phyloP scores from a whole-genome alignment of 2,113 vertebrate species.

The Camelus bactrianus region DNA sequence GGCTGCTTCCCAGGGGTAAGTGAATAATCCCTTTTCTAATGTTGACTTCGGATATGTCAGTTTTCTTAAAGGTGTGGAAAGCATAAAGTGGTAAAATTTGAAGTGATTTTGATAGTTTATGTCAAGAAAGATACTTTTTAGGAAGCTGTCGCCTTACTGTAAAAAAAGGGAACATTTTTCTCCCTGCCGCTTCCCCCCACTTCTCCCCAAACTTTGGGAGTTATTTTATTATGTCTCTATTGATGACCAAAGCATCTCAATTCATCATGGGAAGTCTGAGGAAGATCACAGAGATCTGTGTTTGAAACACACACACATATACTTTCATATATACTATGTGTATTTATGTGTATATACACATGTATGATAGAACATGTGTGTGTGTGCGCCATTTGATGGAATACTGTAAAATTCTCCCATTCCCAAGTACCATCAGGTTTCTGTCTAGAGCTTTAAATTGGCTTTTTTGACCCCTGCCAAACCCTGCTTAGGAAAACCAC shows the following conservation, averaged over 20 bases:
- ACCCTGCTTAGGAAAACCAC: not conserved
- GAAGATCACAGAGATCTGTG: not conserved
- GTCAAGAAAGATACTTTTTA: not conserved
- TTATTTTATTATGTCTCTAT: slow-evolving; percentile 32
- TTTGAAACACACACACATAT: not conserved
- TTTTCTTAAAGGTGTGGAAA: not conserved
- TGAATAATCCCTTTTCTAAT: not conserved
- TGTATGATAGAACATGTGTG: not conserved
- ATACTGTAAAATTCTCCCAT: not conserved
- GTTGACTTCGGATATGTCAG: not conserved
- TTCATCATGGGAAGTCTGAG: not conserved
- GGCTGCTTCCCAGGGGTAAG: not conserved
- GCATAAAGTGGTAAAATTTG: not conserved
- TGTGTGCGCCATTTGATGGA: not conserved
- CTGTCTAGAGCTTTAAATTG: not conserved
- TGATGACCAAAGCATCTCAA: not conserved
- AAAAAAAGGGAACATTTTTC: not conserved
- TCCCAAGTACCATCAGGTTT: not conserved
- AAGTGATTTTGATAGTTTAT: slow-evolving; percentile 14
- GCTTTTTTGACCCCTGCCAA: not conserved
- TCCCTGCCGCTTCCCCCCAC: not conserved
- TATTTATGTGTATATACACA: not conserved
- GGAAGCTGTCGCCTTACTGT: not conserved
- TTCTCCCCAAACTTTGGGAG: not conserved
- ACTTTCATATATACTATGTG: too few relatives aligned